Evolutionary conservation across 2,888 invertebrate genomes (phyloP), one percentile per base, ranked within the genome.

Genomic region (Luperina testacea): DNA sequence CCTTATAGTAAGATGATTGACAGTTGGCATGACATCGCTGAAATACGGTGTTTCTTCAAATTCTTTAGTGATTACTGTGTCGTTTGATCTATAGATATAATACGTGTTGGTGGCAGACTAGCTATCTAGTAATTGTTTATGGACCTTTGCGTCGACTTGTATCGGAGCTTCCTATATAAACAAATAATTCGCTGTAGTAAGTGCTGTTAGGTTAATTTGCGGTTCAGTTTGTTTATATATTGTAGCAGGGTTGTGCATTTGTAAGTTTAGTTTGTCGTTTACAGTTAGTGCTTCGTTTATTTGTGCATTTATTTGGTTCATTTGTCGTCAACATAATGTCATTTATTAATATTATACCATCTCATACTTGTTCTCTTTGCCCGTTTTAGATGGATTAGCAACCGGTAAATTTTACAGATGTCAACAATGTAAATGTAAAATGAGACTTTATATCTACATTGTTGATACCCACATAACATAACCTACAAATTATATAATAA

Each of bases 21-120:
- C 79, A 90, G 95, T 96, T 96, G 96, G 96, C 95, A 95, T 96
- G 96, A 96, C 96, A 96, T 96, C 95, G 95, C 93, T 86, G 80
- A 78, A 59, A 64, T 83, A 85, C 84, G 73, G 87, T 88, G 91
- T 82, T 84, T 83, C 82, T 82, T 84, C 73, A 81, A 87, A 75
- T 81, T 71, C 78, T 57, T 74, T 70, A 57, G 81, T 90, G 88
- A 85, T 80, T 83, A 88, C 87, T 84, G 87, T 82, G 84, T 81
- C 84, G 77, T 63, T 83, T 17, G 80, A 83, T 73, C 80, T 88
- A 87, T 27, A 80, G 20, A 90, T 88, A 87, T 27, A 80, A 38
- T 90, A 90, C 87, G 92, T 92, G 92, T 88, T 76, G 87, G 89
- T 88, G 82, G 85, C 76, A 74, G 75, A 84, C 90, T 92, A 92